Evolutionary conservation across 2,888 invertebrate genomes (phyloP), one percentile per base, ranked within the genome.

Genomic region (Bedellia somnulentella): DNA sequence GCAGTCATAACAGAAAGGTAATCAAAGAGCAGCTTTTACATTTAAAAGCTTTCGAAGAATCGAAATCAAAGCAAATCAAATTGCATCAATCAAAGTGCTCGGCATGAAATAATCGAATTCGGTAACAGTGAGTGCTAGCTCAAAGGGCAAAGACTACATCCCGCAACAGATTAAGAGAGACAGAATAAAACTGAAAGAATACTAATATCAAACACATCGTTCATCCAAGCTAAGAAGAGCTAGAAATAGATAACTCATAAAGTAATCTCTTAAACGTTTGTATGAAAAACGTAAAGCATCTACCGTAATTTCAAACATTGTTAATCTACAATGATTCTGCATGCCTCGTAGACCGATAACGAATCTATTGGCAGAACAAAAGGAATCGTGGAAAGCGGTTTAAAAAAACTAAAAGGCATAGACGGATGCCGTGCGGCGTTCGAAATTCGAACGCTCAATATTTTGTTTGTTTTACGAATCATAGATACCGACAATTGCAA

Each of bases 21-120:
- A 14, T 16, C 10, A 27, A 11, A 27, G 15, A 10, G 1, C 27
- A 17, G 16, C 50, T 51, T 51, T 53, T 49, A 44, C 58, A 49
- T 52, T 49, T 52, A 39, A 43, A 41, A 32, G 21, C 29, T n/a
- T 36, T 36, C 34, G 41, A 42, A 46, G 53, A 55, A 29, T 21
- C 13, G 53, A 49, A 50, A 49, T 44, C 44, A 50, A 52, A 57
- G 60, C 55, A 47, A 54, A 57, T 50, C 47, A 55, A 53, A 57
- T 61, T 54, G 53, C 64, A 64, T 68, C 71, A 71, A 75, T 73
- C 73, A 70, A 66, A 73, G 70, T 60, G 63, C 57, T 57, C 12
- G 58, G 54, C 59, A 62, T 59, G 29, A 31, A 28, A 36, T 36
- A 36, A 36, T 36, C 33, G 33, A 36, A 36, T 36, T 26, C 24